phyloP scores from a whole-genome alignment of 2,113 vertebrate species.

The Orcinus orca region DNA sequence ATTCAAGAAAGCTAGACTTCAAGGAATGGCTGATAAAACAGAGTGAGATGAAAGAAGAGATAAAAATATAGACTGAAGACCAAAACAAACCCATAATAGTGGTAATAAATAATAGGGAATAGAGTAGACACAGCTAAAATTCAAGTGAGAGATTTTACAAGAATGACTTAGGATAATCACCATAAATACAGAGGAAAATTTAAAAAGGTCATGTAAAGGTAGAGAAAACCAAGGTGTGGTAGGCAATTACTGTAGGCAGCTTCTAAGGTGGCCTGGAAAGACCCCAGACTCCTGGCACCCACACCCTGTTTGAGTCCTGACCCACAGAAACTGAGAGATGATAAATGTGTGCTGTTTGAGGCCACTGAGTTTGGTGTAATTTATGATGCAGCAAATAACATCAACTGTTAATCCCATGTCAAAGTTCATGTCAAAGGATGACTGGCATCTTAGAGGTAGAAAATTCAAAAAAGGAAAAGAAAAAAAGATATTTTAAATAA shows the following conservation, averaged over 20 bases:
- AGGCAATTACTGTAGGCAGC: background rate
- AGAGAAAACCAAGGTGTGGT: background rate
- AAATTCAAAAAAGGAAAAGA: background rate
- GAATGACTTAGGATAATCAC: background rate
- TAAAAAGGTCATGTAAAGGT: background rate
- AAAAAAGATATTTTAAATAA: background rate
- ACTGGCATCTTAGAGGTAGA: background rate
- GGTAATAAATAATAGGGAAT: background rate
- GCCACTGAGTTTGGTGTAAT: background rate
- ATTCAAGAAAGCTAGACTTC: constrained; percentile 28
- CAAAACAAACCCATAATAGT: background rate
- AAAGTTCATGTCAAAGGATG: background rate
- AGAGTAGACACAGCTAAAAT: background rate
- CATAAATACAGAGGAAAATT: background rate
- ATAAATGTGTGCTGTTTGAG: background rate
- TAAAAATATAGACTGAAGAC: background rate
- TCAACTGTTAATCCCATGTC: background rate
- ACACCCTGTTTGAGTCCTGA: background rate
- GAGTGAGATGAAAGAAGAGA: background rate
- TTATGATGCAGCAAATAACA: background rate
- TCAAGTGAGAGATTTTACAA: background rate
- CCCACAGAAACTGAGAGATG: background rate
- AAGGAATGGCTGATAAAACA: background rate
- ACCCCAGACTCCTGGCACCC: background rate
- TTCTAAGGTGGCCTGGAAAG: background rate